A percentile compares a stretch with the other conserved stretches of the same genome.
phyloP scores from a whole-genome alignment of 2,113 vertebrate genomes.

The Bothrops jararaca region DNA sequence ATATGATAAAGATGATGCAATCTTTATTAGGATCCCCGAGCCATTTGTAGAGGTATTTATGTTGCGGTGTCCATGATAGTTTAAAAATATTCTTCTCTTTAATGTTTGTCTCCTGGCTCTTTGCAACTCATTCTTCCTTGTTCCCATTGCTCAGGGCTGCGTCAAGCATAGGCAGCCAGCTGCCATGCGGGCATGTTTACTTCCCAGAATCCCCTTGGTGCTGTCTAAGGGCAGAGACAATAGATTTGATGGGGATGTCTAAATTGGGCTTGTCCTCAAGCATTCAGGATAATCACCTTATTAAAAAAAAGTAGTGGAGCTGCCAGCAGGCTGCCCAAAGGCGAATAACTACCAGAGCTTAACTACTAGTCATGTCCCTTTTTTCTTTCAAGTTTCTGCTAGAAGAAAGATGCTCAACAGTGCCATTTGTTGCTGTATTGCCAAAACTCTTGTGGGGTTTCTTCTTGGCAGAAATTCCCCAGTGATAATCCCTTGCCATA shows the following conservation, averaged over 20 bases:
- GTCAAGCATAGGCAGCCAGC: not conserved
- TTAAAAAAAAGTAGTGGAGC: not conserved
- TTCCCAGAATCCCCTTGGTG: constrained; percentile 7
- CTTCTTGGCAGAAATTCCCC: not conserved
- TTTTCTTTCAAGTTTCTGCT: not conserved
- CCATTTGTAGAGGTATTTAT: not conserved
- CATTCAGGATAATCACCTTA: not conserved
- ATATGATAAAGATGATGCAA: not conserved
- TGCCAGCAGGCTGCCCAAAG: not conserved
- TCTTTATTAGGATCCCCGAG: not conserved
- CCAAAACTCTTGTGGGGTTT: not conserved
- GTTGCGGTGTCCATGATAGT: not conserved
- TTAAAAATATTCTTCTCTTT: not conserved
- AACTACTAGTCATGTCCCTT: not conserved
- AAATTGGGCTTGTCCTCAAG: not conserved
- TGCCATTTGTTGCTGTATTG: not conserved
- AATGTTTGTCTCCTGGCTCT: not conserved
- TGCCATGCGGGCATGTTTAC: not conserved
- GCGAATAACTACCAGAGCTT: not conserved
- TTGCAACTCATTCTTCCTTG: not conserved
- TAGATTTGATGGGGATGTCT: constrained; percentile 6
- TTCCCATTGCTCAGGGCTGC: not conserved
- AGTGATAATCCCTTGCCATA: not conserved
- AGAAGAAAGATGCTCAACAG: not conserved
- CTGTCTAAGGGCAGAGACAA: not conserved